Evolutionary conservation across 2,113 vertebrate species (phyloP).

Genomic region (Hepsetus odoe): DNA sequence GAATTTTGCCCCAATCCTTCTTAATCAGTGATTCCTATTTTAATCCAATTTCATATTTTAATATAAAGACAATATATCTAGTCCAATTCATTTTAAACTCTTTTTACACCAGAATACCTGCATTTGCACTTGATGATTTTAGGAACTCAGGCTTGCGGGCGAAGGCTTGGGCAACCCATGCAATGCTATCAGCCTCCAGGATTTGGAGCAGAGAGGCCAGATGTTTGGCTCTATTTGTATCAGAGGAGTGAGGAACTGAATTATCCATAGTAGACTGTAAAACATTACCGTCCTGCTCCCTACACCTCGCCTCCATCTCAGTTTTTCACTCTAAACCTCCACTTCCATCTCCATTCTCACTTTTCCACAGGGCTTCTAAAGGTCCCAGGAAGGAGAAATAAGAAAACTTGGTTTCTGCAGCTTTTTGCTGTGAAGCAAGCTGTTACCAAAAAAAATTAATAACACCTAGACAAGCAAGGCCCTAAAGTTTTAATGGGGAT

Average conservation of each 20-base stretch:
- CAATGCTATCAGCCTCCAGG: background rate
- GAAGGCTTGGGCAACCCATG: background rate
- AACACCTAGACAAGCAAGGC: background rate
- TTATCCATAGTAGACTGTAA: background rate
- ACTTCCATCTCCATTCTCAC: conserved; percentile 3
- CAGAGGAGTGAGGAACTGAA: conserved; percentile 19
- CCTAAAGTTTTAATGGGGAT: too few species aligned
- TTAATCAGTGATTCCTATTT: too few species aligned
- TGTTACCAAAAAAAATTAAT: background rate
- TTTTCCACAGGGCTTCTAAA: conserved; percentile 29
- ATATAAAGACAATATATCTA: too few species aligned
- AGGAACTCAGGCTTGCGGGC: too few species aligned
- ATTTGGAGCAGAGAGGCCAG: background rate
- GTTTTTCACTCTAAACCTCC: background rate
- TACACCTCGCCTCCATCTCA: background rate
- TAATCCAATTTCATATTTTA: too few species aligned
- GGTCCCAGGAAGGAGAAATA: conserved; percentile 31
- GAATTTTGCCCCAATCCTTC: too few species aligned
- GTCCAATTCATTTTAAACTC: too few species aligned
- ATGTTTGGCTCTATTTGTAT: background rate
- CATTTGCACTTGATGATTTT: too few species aligned
- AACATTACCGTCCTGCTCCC: background rate
- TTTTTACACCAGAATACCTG: too few species aligned
- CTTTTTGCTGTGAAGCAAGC: background rate
- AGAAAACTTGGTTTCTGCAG: background rate